Base-by-base conservation (phyloP, 2,888 invertebrate genomes). In the Cecidostiba fungosa region DNA sequence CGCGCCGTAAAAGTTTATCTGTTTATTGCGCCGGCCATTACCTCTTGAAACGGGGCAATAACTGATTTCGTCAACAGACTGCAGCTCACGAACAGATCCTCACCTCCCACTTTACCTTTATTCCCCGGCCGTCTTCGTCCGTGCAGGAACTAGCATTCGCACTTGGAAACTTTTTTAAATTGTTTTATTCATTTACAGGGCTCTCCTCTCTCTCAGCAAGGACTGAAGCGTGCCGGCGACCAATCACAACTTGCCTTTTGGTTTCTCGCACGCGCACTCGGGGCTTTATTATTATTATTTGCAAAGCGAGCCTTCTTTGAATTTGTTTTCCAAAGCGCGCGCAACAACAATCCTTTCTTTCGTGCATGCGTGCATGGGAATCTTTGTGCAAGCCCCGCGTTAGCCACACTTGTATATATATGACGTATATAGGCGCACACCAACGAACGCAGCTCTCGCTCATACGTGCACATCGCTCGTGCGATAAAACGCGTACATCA, bases 381-480 rank as follows among this genome's bases (percentile, higher is more conserved):
- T 14, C n/a, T 59, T 1, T 36, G 54, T 69, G 26, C 36, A n/a
- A 54, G 54, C 43, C 43, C 29, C 73, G 89, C 91, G 93, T 90
- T 91, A 89, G 92, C 89, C 92, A 92, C 92, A 92, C 93, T 93
- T 93, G n/a, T n/a, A n/a, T n/a, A n/a, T n/a, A n/a, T n/a, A 92
- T 91, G 92, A 91, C 91, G 91, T 88, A 90, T 16, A 12, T 14
- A 14, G 91, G 92, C 88, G 77, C 81, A 77, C 43, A 76, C 62
- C 70, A 26, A 73, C 69, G 73, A 14, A 54, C 23, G 19, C 59
- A 47, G 66, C 82, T 23, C 12, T 50, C 12, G 43, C 59, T 29
- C 62, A 16, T 62, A 5, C 39, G 12, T 47, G 23, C 16, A 14
- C 47, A 36, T 47, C 8, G 12, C n/a, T n/a, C n/a, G 66, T 26